A percentile compares a stretch with the other conserved stretches of the same genome.
These are phyloP conservation scores for Marronus borbonicus DNA, from an alignment of 2,888 invertebrate genomes.

Conservation along the genomic window DNA sequence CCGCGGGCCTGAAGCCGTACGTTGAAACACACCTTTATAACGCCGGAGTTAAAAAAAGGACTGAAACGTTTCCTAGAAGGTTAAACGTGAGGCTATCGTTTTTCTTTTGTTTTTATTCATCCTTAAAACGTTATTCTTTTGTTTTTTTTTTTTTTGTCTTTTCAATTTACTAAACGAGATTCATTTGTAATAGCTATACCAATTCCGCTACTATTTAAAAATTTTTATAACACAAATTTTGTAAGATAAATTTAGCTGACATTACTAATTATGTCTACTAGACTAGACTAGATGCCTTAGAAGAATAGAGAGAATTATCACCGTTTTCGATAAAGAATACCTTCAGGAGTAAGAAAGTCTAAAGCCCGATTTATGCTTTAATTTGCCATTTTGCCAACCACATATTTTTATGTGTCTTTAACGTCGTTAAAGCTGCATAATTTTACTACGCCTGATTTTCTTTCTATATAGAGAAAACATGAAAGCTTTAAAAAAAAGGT, in stretches of 20 bases:
- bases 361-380: too few species aligned
- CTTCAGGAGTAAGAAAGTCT: too few species aligned
- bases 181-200: slow-evolving; percentile 16
- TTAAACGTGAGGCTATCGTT: slow-evolving; percentile 51
- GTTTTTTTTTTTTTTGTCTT: slow-evolving; percentile 33
- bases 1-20: slow-evolving; percentile 46
- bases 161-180: slow-evolving; percentile 32
- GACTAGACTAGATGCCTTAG: too few species aligned
- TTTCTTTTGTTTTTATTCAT: slow-evolving; percentile 49
- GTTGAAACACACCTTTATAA: slow-evolving; percentile 57
- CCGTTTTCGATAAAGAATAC: too few species aligned
- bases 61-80: slow-evolving; percentile 59
- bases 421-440: too few species aligned
- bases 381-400: too few species aligned
- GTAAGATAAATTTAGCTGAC: too few species aligned
- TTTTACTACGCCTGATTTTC: neutral
- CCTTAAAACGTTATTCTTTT: slow-evolving; percentile 49
- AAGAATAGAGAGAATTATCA: too few species aligned
- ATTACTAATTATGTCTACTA: too few species aligned
- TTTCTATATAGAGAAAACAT: neutral
- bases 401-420: too few species aligned
- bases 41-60: slow-evolving; percentile 56
- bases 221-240: neutral
- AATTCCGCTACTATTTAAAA: neutral
- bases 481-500: neutral